A percentile compares a stretch with the other conserved stretches of the same genome.
Evolutionary conservation across 2,888 invertebrate species (phyloP).

Genomic region (Apodemia zela): DNA sequence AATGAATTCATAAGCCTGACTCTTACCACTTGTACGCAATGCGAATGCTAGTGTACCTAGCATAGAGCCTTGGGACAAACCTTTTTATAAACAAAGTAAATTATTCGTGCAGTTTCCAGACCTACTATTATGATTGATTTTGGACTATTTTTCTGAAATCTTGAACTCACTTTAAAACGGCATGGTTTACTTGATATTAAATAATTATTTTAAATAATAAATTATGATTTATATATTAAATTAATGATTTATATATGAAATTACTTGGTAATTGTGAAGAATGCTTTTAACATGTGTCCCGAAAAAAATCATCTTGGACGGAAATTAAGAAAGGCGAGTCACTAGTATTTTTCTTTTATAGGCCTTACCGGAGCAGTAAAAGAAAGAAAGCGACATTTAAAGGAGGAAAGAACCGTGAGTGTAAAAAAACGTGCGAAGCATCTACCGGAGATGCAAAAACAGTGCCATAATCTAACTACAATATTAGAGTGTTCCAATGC

Average conservation of each 20-base stretch:
- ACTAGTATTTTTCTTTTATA: conserved; percentile 76
- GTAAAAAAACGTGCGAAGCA: conserved; percentile 47
- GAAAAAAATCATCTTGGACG: neutral
- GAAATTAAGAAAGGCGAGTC: conserved; percentile 44
- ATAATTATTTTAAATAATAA: too few relatives aligned
- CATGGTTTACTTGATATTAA: too few relatives aligned
- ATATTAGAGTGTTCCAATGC: conserved; percentile 63
- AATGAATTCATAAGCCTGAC: too few relatives aligned
- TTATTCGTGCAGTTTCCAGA: too few relatives aligned
- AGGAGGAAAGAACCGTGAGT: conserved; percentile 47
- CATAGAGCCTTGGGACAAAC: too few relatives aligned
- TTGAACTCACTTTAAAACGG: too few relatives aligned
- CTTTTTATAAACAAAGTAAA: too few relatives aligned
- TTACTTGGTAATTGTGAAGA: neutral
- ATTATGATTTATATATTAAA: too few relatives aligned
- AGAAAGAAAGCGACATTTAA: conserved; percentile 55
- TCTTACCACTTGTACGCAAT: too few relatives aligned
- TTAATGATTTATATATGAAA: neutral
- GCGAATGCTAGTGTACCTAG: too few relatives aligned
- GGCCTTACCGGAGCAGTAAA: conserved; percentile 62
- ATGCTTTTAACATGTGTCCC: neutral
- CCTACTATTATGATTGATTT: too few relatives aligned
- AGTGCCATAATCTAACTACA: conserved; percentile 67
- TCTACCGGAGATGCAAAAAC: conserved; percentile 65
- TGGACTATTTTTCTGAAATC: too few relatives aligned